Evolutionary conservation across 2,797 vertebrate species (phyloP).

Genomic region (Centroberyx gerrardi): DNA sequence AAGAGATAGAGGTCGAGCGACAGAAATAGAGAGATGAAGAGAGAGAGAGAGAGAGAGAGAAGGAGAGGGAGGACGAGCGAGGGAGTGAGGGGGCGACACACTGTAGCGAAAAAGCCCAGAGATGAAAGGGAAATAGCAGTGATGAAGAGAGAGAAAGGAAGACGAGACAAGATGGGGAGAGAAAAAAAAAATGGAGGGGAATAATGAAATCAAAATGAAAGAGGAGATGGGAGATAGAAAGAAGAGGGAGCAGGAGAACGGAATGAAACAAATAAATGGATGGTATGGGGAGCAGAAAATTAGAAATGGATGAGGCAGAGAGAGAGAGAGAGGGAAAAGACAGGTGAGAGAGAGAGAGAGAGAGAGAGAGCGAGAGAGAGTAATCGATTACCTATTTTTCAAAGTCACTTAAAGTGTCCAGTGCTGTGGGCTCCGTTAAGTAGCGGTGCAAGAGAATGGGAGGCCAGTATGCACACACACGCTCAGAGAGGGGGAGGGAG

Average conservation of each 20-base stretch:
- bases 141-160: neutral
- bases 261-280: slow-evolving; percentile 50
- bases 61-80: slow-evolving; percentile 3
- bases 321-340: slow-evolving; percentile 1
- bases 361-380: slow-evolving; percentile 48
- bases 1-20: slow-evolving; percentile 1
- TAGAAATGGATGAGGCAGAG: slow-evolving; percentile 50
- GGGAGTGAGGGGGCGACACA: neutral
- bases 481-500: slow-evolving; percentile 75
- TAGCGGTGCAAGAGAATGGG: slow-evolving; percentile 82
- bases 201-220: slow-evolving; percentile 52
- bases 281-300: slow-evolving; percentile 47
- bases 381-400: slow-evolving; percentile 97
- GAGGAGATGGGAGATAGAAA: slow-evolving; percentile 60
- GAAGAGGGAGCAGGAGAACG: slow-evolving; percentile 43
- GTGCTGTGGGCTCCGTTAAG: slow-evolving; percentile 87
- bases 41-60: slow-evolving; percentile 2
- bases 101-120: neutral
- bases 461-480: slow-evolving; percentile 90
- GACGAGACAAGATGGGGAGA: neutral
- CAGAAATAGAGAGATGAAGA: neutral
- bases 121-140: neutral
- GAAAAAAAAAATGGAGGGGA: neutral
- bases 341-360: slow-evolving; percentile 5
- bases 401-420: slow-evolving; percentile 94